These are phyloP conservation scores for Holothuria glaberrima DNA, from an alignment of 35 echinoderm and acorn worm species.

Conservation along the genomic window DNA sequence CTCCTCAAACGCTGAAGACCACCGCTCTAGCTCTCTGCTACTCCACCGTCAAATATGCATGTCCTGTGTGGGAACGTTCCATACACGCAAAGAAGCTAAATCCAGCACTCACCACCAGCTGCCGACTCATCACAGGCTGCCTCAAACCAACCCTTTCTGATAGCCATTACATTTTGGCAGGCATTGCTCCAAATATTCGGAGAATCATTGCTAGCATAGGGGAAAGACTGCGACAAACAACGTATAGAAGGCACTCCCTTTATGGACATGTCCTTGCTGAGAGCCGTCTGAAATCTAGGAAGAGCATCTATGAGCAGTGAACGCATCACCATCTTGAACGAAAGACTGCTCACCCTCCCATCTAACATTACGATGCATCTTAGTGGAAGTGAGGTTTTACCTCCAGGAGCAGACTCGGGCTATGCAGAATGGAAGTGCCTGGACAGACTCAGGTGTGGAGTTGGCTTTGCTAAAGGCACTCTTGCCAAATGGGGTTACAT, in stretches of 20 bases:
- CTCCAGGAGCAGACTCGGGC: not conserved
- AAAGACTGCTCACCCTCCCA: not conserved
- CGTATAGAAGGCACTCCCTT: not conserved
- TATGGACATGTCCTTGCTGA: no score
- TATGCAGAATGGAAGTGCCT: no score
- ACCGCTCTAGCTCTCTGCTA: no score
- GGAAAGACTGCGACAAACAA: not conserved
- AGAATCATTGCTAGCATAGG: not conserved
- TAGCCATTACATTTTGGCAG: not conserved
- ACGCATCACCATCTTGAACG: not conserved
- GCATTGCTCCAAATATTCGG: not conserved
- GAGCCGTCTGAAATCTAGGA: not conserved
- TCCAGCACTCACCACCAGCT: no score
- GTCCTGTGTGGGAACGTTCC: conserved; percentile 43
- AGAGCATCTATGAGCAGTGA: not conserved
- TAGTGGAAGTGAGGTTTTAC: not conserved
- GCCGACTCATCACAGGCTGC: no score
- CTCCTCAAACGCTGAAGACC: no score
- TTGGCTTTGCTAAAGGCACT: not conserved
- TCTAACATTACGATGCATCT: not conserved
- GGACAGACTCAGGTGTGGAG: no score
- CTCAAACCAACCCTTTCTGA: not conserved
- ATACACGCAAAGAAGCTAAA: no score
- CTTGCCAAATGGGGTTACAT: not conserved
- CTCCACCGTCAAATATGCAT: conserved; percentile 45